Evolutionary conservation across 2,113 vertebrate species (phyloP).

Genomic region (Sardina pilchardus): DNA sequence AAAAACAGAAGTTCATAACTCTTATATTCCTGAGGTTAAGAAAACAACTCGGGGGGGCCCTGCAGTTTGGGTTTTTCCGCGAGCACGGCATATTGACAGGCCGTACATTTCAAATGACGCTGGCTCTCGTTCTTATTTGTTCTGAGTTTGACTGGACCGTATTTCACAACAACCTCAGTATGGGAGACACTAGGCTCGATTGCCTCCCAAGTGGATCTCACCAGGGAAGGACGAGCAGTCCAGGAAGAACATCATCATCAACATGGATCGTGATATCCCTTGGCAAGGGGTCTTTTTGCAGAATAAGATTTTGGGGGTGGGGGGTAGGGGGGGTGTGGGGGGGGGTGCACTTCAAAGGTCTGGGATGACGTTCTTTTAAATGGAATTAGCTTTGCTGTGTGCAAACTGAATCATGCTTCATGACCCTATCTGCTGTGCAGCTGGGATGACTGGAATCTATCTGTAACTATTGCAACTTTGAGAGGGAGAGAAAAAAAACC

Average conservation of each 20-base stretch:
- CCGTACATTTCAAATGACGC: neutral
- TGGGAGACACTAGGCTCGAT: neutral
- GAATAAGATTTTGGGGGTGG: neutral
- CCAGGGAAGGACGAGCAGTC: neutral
- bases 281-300: neutral
- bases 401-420: conserved; percentile 13
- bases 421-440: conserved; percentile 6
- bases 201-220: neutral
- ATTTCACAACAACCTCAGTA: neutral
- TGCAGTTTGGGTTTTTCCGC: neutral
- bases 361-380: conserved; percentile 5
- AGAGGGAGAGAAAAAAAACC: neutral
- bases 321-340: no score
- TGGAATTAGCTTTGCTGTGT: conserved; percentile 14
- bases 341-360: neutral
- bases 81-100: neutral
- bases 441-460: conserved; percentile 20
- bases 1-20: conserved; percentile 19
- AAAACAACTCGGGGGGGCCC: neutral
- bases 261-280: neutral
- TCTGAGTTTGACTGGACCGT: neutral
- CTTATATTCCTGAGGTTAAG: neutral
- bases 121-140: neutral
- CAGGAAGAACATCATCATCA: neutral
- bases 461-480: conserved; percentile 5